These are phyloP conservation scores for Rynchops niger DNA, from an alignment of 2,113 vertebrate genomes.

Conservation along the genomic window DNA sequence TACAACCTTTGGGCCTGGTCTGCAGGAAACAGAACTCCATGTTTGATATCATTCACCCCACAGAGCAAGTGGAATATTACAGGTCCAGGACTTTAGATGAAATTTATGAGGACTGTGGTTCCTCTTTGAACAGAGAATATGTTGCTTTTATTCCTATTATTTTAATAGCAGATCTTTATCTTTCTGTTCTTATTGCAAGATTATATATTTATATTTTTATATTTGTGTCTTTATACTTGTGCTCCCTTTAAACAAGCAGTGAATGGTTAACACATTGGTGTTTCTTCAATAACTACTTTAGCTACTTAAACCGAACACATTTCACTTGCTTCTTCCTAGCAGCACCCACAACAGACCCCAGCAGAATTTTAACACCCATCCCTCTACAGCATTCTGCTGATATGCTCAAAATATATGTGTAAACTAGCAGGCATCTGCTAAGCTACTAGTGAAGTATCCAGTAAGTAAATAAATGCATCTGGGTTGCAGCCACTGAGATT, in stretches of 20 bases:
- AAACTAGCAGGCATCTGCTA: conserved; percentile 58
- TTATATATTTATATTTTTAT: background rate
- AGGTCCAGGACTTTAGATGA: background rate
- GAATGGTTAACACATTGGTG: background rate
- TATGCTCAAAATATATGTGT: conserved; percentile 55
- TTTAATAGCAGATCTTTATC: background rate
- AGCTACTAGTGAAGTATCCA: conserved; percentile 55
- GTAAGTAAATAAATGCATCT: conserved; percentile 71
- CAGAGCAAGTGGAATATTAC: background rate
- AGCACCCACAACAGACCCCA: conserved; percentile 30
- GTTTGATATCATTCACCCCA: background rate
- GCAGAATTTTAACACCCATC: conserved; percentile 45
- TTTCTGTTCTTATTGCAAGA: background rate
- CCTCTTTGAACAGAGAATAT: background rate
- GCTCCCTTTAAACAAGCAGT: background rate
- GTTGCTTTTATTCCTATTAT: background rate
- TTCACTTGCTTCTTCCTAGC: background rate
- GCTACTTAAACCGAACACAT: background rate
- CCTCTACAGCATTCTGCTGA: conserved; percentile 41
- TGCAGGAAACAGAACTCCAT: background rate
- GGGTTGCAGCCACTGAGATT: conserved; percentile 62
- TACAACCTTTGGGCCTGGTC: background rate
- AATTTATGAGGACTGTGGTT: background rate
- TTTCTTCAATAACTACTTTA: conserved; percentile 2
- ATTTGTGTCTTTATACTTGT: background rate